Percentiles rank a stretch among this genome's conserved stretches.
These are phyloP conservation scores for Mactromeris polynyma DNA, from an alignment of 2,888 invertebrate genomes.

Conservation along the genomic window DNA sequence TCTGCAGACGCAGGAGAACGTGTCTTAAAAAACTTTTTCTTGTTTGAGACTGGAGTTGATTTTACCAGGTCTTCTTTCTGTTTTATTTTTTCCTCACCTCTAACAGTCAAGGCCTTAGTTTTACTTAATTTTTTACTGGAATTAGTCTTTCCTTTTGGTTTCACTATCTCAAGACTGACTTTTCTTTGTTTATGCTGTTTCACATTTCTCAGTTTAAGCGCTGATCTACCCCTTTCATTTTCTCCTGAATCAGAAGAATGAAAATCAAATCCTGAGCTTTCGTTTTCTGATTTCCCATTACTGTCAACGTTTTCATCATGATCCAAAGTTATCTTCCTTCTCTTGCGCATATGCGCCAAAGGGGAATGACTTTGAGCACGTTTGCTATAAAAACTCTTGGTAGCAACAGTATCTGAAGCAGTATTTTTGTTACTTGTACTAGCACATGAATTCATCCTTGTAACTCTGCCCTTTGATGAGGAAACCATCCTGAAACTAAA, in stretches of 20 bases:
- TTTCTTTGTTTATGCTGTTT: conserved; percentile 29
- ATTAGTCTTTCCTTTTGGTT: conserved; percentile 32
- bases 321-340: neutral
- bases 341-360: neutral
- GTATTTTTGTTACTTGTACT: neutral
- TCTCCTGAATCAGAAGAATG: conserved; percentile 62
- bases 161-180: conserved; percentile 41
- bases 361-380: neutral
- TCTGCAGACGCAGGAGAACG: conserved; percentile 74
- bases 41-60: neutral
- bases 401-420: neutral
- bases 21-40: conserved; percentile 76
- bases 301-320: neutral
- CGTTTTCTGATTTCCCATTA: neutral
- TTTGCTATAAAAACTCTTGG: neutral
- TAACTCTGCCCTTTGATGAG: conserved; percentile 63
- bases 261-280: conserved; percentile 50
- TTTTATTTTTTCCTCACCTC: neutral
- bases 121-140: neutral
- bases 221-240: conserved; percentile 37
- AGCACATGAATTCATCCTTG: neutral
- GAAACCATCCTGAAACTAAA: conserved; percentile 57
- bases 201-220: conserved; percentile 38
- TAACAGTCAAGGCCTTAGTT: conserved; percentile 25
- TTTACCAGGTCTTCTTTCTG: conserved; percentile 40